Percentiles rank a stretch among this genome's conserved stretches.
These are phyloP conservation scores for Patella ulyssiponensis DNA, from an alignment of 2,888 invertebrate species.

Conservation along the genomic window DNA sequence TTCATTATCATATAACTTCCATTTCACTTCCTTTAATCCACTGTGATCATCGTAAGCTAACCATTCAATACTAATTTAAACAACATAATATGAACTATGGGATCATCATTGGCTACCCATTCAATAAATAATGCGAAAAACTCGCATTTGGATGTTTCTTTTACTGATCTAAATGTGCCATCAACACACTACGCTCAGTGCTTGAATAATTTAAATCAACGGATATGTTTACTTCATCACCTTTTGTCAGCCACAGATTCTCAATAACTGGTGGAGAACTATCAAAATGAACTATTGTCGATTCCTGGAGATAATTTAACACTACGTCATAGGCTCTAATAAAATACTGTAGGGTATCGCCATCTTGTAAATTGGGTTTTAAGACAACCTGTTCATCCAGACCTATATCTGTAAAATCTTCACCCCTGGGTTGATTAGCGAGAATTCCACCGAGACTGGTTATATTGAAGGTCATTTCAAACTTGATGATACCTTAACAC, in stretches of 20 bases:
- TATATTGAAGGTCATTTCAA: conserved; percentile 28
- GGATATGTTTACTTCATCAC: conserved; percentile 29
- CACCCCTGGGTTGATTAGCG: not conserved
- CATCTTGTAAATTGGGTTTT: conserved; percentile 28
- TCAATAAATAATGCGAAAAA: no score
- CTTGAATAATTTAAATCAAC: conserved; percentile 39
- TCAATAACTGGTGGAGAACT: conserved; percentile 40
- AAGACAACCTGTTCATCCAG: conserved; percentile 14
- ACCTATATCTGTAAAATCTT: not conserved
- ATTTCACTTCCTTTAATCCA: conserved; percentile 42
- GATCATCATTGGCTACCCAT: no score
- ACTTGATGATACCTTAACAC: conserved; percentile 33
- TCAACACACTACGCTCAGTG: conserved; percentile 31
- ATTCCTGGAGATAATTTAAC: conserved; percentile 32
- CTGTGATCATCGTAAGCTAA: conserved; percentile 49
- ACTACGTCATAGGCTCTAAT: conserved; percentile 38
- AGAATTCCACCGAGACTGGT: conserved; percentile 19
- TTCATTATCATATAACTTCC: conserved; percentile 47
- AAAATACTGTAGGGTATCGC: conserved; percentile 35
- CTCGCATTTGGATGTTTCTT: no score
- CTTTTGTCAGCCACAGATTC: conserved; percentile 40
- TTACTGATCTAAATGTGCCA: not conserved
- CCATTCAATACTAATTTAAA: conserved; percentile 42
- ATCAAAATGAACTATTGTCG: conserved; percentile 36
- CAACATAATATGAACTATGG: no score